Percentiles rank a stretch among this genome's conserved stretches.
Conservation (phyloP, 2,113 vertebrate species). For the Scomber colias region DNA sequence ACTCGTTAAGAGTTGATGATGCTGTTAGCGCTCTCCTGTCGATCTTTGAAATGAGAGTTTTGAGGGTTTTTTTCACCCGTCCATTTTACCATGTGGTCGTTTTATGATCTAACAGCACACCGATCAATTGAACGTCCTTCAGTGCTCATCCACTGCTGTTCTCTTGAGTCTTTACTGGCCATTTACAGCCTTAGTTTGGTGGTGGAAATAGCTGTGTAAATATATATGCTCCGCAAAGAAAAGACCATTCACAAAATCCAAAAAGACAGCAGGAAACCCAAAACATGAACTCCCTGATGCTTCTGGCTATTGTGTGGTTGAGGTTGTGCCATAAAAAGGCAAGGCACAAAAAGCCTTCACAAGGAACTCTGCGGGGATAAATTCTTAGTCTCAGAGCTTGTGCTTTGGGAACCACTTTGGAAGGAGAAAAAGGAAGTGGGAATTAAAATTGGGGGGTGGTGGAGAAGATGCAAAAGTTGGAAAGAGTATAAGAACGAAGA, state of each 20-base stretch:
- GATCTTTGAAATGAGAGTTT: conserved; percentile 35
- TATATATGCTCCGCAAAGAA: conserved; percentile 37
- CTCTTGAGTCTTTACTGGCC: conserved; percentile 64
- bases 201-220: conserved; percentile 61
- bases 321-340: conserved; percentile 54
- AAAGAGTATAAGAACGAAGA: conserved; percentile 13
- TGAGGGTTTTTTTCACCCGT: conserved; percentile 31
- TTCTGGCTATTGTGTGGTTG: conserved; percentile 30
- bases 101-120: conserved; percentile 70
- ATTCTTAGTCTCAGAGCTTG: conserved; percentile 38
- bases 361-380: conserved; percentile 32
- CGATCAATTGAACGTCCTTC: conserved; percentile 71
- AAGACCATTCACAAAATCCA: conserved; percentile 52
- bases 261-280: conserved; percentile 44
- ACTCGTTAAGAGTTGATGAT: conserved; percentile 58
- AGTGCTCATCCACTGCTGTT: conserved; percentile 54
- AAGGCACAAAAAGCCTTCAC: conserved; percentile 40
- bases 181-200: conserved; percentile 68
- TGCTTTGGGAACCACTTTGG: conserved; percentile 54
- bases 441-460: conserved; percentile 12
- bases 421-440: conserved; percentile 46
- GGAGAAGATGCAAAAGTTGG: conserved; percentile 33
- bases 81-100: conserved; percentile 48
- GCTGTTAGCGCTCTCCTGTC: conserved; percentile 54
- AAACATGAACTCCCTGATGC: conserved; percentile 53